These are phyloP conservation scores for Sphyrna mokarran DNA, from an alignment of 2,113 vertebrate genomes.

Conservation along the genomic window DNA sequence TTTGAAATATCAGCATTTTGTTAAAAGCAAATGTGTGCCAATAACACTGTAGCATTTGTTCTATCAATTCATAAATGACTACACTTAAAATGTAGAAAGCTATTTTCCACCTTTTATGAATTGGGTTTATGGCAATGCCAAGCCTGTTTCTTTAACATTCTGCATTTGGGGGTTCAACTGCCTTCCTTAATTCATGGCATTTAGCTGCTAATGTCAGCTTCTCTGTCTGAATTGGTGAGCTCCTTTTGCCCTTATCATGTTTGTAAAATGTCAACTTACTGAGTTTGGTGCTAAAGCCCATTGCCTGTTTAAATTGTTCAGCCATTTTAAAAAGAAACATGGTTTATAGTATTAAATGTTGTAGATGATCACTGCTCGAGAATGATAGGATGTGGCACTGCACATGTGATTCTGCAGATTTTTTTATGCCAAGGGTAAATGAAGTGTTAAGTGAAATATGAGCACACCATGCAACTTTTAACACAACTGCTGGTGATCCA, in stretches of 20 bases:
- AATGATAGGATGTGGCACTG: not conserved
- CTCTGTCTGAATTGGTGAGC: not conserved
- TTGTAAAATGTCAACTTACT: not conserved
- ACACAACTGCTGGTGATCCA: not conserved
- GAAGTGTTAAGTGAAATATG: no score
- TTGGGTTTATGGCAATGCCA: not conserved
- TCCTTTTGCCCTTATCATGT: not conserved
- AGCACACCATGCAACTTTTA: not conserved
- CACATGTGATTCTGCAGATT: not conserved
- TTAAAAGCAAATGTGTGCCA: not conserved
- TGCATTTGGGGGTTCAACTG: not conserved
- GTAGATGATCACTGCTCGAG: not conserved
- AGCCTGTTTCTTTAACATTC: not conserved
- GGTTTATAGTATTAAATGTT: not conserved
- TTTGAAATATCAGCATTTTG: not conserved
- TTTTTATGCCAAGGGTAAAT: not conserved
- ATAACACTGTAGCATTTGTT: slow-evolving; percentile 1
- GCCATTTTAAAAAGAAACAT: not conserved
- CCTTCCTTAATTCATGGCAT: not conserved
- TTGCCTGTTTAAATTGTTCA: not conserved
- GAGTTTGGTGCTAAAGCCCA: not conserved
- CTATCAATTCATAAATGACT: not conserved
- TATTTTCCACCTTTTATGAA: not conserved
- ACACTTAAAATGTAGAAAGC: not conserved
- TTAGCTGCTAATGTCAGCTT: not conserved